Evolutionary conservation across 2,797 vertebrate species (phyloP).

Genomic region (Myiotriccus ornatus): DNA sequence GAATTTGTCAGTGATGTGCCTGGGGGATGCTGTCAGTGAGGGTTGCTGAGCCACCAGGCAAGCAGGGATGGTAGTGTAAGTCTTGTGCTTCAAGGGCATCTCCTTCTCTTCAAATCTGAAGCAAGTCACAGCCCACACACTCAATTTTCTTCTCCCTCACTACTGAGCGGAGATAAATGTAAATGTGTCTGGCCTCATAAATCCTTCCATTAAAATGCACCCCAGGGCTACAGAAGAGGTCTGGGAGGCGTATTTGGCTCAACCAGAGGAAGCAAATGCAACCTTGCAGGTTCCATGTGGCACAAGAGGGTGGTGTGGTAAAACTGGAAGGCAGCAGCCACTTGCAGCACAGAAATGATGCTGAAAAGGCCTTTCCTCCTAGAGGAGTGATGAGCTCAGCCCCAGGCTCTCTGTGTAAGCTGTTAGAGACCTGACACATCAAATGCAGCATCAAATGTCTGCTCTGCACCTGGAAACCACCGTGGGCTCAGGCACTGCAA

Average conservation of each 20-base stretch:
- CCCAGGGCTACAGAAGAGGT: not conserved
- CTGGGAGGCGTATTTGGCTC: not conserved
- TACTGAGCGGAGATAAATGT: not conserved
- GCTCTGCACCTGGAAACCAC: not conserved
- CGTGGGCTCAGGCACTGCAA: not conserved
- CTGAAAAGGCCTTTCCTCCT: not conserved
- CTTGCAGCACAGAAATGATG: not conserved
- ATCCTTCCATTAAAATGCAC: constrained; percentile 40
- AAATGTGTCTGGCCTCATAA: constrained; percentile 24
- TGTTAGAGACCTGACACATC: rapidly evolving
- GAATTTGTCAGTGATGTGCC: not conserved
- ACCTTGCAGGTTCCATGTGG: rapidly evolving
- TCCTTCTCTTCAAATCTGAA: not conserved
- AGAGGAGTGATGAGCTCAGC: not conserved
- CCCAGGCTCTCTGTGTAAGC: not conserved
- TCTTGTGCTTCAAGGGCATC: not conserved
- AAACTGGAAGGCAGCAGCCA: not conserved
- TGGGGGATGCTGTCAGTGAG: not conserved
- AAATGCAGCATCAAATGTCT: not conserved
- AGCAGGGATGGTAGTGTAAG: not conserved
- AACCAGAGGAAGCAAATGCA: not conserved
- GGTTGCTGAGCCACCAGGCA: not conserved
- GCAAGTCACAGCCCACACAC: not conserved
- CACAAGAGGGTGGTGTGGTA: not conserved
- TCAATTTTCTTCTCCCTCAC: not conserved